Base-by-base conservation (phyloP, 1,140 invertebrate genomes). In the Oreohelix idahoensis region DNA sequence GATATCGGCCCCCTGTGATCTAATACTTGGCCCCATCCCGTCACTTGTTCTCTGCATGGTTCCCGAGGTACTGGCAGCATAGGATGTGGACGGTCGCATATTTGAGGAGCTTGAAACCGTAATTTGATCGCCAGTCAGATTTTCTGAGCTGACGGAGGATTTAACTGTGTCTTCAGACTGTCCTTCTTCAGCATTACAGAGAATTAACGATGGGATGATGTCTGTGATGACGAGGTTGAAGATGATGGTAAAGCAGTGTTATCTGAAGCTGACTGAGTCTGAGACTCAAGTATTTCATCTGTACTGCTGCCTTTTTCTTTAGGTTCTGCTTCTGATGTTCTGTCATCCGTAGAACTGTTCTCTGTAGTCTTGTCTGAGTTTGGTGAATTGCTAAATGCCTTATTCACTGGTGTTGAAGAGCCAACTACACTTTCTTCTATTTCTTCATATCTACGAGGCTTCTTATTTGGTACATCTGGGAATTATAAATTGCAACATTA, bases 1-100 rank as follows among this genome's bases (percentile, higher is more conserved):
- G 23, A 80, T 45, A 51, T 80, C 79, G 10, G 42, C 63, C 10
- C 79, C 79, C 51, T 80, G 79, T 29, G 79, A 80, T 32, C 79
- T 35, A 51, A 80, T 51, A 49, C 66, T 36, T 20, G 79, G 66
- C 17, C 79, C 79, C 53, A 69, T 23, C 1, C 32, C 63, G 23
- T 79, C 77, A 39, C 35, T n/a, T 36, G 58, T 23, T 45, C 77
- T 79, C 51, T 69, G 53, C 1, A 38, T 32, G 0, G 53, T 26
- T 35, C 36, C 71, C 5, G 29, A 39, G 26, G 32, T 15, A 58
- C 39, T 53, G 20, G 42, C 17, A 53, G 26, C n/a, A 23, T 49
- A 32, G n/a, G 51, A 77, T 20, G 63, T 66, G 63, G 63, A 74
- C 1, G 71, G 71, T 74, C 29, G 38, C 36, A 42, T 42, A 42